These are phyloP conservation scores for Clarias batrachus DNA, from an alignment of 2,113 vertebrate genomes.

Conservation along the genomic window DNA sequence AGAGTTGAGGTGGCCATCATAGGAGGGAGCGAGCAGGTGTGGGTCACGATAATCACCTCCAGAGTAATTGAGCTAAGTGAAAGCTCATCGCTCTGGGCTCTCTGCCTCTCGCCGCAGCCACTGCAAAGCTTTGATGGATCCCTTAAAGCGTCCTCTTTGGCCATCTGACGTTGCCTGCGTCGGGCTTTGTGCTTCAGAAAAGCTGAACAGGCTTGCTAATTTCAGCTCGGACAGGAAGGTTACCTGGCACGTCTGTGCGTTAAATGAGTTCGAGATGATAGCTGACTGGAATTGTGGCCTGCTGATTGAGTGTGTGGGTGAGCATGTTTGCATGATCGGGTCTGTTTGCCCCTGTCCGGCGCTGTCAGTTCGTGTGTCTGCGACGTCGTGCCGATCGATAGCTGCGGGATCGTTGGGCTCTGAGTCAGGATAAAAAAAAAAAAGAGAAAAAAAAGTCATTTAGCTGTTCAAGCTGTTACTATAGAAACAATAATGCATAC, in stretches of 20 bases:
- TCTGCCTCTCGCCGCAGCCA: slow-evolving; percentile 16
- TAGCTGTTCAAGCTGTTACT: background rate
- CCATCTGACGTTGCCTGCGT: slow-evolving; percentile 50
- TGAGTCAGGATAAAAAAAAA: too few species aligned
- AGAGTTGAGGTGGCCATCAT: background rate
- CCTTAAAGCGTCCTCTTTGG: slow-evolving; percentile 54
- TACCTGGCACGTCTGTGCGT: background rate
- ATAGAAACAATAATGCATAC: background rate
- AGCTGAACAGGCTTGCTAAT: slow-evolving; percentile 54
- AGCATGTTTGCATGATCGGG: background rate
- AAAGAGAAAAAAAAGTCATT: too few species aligned
- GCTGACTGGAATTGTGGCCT: background rate
- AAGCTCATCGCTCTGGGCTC: background rate
- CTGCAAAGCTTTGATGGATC: slow-evolving; percentile 70
- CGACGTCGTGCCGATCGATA: background rate
- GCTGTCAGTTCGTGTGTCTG: background rate
- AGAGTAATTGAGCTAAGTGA: slow-evolving; percentile 23
- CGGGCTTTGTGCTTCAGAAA: slow-evolving; percentile 17
- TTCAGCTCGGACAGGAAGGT: slow-evolving; percentile 27
- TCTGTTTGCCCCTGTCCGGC: background rate
- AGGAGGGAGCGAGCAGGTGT: background rate
- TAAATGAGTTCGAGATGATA: slow-evolving; percentile 26
- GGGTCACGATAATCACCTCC: slow-evolving; percentile 26
- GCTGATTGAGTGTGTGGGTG: background rate
- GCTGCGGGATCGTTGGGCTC: background rate